Conservation (phyloP, 2,797 vertebrate species). For the Neosilurus mollespiculum region DNA sequence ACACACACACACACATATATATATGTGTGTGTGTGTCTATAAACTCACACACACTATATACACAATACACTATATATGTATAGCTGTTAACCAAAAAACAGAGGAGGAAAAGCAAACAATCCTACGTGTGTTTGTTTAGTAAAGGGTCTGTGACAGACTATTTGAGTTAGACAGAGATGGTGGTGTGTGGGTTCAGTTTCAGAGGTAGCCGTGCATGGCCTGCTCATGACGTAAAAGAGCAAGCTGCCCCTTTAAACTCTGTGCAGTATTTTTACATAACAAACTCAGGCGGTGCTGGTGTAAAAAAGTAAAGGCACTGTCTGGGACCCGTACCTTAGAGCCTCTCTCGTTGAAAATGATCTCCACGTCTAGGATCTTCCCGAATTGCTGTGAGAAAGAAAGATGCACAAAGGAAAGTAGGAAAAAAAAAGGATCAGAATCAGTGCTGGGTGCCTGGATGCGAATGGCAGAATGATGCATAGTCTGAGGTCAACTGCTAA, state of each 20-base stretch:
- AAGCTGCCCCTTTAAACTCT: slow-evolving; percentile 3
- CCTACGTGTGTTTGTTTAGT: background rate
- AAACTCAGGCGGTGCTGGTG: background rate
- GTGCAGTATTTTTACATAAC: slow-evolving; percentile 20
- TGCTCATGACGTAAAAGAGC: background rate
- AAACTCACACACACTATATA: too few species aligned
- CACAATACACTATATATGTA: too few species aligned
- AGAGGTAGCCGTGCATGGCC: background rate
- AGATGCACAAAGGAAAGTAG: background rate
- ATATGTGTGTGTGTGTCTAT: too few species aligned
- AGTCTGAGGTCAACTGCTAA: slow-evolving; percentile 19
- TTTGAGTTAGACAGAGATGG: background rate
- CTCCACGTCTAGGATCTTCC: slow-evolving; percentile 83
- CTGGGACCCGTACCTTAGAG: slow-evolving; percentile 74
- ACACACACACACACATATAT: too few species aligned
- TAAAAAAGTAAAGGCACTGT: background rate
- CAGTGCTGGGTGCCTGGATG: background rate
- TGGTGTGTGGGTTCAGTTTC: background rate
- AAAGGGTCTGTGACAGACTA: background rate
- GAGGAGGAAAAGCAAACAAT: too few species aligned
- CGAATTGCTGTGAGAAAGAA: slow-evolving; percentile 73
- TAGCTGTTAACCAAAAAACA: too few species aligned
- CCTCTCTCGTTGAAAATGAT: slow-evolving; percentile 84
- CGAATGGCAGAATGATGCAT: background rate
- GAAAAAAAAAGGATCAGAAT: background rate